Percentiles rank a stretch among this genome's conserved stretches.
Evolutionary conservation across 2,797 vertebrate genomes (phyloP).

Genomic region (Babyrousa celebensis): DNA sequence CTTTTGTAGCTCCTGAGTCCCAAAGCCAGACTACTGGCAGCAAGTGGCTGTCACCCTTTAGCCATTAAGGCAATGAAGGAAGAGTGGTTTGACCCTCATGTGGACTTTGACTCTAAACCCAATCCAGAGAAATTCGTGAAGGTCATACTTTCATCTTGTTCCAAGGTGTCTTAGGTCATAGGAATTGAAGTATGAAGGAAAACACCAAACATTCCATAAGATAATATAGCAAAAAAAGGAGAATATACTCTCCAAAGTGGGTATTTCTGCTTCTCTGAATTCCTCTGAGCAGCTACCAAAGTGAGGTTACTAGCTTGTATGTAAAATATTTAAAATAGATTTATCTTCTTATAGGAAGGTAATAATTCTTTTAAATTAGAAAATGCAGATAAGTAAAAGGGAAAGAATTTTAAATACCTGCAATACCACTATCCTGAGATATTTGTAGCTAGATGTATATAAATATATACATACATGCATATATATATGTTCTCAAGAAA

Average conservation of each 20-base stretch:
- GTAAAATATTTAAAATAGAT: conserved; percentile 40
- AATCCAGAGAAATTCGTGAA: background rate
- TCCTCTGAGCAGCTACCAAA: background rate
- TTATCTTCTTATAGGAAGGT: background rate
- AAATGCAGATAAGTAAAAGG: conserved; percentile 23
- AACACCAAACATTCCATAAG: background rate
- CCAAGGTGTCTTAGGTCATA: background rate
- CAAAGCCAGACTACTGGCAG: background rate
- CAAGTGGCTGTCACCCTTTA: background rate
- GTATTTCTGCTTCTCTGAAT: background rate
- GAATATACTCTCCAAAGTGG: background rate
- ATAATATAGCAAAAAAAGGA: background rate
- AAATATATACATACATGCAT: no score
- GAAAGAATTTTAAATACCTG: background rate
- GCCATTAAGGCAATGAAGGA: background rate
- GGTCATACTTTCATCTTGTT: background rate
- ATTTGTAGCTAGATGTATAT: background rate
- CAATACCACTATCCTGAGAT: background rate
- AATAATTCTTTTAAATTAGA: background rate
- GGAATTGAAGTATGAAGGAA: background rate
- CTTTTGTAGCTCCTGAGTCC: background rate
- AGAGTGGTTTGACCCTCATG: background rate
- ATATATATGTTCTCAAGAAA: background rate
- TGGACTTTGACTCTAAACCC: background rate
- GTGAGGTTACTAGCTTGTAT: background rate